Conservation (phyloP, 2,113 vertebrate genomes). For the Hemiprocne comata region DNA sequence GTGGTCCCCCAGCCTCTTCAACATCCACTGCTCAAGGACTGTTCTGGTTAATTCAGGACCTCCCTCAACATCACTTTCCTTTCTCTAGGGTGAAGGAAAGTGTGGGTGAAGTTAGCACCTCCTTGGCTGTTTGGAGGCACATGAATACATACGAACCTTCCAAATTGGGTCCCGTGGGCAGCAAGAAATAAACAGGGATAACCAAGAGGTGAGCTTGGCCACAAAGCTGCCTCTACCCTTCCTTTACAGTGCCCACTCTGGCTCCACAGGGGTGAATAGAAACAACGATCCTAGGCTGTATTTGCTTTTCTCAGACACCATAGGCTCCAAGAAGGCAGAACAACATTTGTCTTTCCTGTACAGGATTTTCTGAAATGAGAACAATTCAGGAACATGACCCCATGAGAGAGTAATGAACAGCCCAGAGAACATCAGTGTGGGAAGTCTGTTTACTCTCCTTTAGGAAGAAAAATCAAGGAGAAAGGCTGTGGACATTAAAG, state of each 20-base stretch:
- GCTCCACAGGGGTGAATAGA: neutral
- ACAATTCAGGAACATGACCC: neutral
- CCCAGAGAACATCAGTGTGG: neutral
- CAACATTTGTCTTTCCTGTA: slow-evolving; percentile 3
- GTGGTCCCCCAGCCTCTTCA: neutral
- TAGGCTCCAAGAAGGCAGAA: neutral
- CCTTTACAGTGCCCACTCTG: neutral
- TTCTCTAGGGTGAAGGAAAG: neutral
- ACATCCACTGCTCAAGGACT: neutral
- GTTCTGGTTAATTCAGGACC: neutral
- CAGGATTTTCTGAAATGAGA: slow-evolving; percentile 41
- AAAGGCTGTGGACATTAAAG: slow-evolving; percentile 23
- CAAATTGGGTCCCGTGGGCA: neutral
- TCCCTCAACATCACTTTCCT: neutral
- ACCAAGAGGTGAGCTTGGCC: neutral
- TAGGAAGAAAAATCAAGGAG: slow-evolving; percentile 13
- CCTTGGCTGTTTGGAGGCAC: too few species aligned
- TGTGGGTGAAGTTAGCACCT: neutral
- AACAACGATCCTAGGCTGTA: neutral
- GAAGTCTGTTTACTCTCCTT: neutral
- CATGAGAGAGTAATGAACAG: slow-evolving; percentile 7
- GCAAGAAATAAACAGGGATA: neutral
- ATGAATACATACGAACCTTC: neutral
- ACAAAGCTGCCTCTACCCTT: neutral
- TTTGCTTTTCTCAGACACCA: neutral